Evolutionary conservation across 2,888 invertebrate species (phyloP).

Genomic region (Drosophila anomalata): DNA sequence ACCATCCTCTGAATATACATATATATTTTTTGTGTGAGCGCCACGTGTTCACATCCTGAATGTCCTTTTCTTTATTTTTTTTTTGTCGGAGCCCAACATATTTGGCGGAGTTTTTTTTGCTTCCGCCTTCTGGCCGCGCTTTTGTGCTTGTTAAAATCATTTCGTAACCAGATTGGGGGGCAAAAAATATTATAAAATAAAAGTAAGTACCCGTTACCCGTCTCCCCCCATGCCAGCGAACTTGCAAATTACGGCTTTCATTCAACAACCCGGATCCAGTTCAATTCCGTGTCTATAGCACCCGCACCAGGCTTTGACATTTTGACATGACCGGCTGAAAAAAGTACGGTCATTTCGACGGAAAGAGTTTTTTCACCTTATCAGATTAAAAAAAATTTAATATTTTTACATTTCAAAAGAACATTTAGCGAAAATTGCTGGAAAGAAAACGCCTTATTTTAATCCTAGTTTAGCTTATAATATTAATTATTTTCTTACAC

Average conservation of each 20-base stretch:
- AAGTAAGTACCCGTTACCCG: neutral
- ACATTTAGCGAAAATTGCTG: too few species aligned
- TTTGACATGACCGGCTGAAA: constrained; percentile 7
- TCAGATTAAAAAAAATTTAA: too few species aligned
- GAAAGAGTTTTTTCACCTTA: neutral
- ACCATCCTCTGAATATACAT: constrained; percentile 11
- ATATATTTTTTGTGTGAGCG: constrained; percentile 29
- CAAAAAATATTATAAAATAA: constrained; percentile 28
- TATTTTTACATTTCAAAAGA: too few species aligned
- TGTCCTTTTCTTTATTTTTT: constrained; percentile 23
- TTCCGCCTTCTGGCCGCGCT: constrained; percentile 2
- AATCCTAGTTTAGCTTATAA: too few species aligned
- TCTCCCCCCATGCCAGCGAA: constrained; percentile 26
- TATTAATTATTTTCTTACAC: neutral
- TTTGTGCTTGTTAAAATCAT: constrained; percentile 38
- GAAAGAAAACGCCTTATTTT: too few species aligned
- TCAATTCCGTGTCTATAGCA: constrained; percentile 5
- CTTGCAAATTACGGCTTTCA: constrained; percentile 52
- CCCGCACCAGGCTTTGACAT: constrained; percentile 14
- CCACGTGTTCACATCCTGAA: constrained; percentile 39
- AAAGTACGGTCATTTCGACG: neutral
- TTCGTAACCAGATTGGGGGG: constrained; percentile 8
- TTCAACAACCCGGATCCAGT: constrained; percentile 35
- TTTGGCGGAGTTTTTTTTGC: constrained; percentile 28
- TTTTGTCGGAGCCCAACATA: constrained; percentile 24